Evolutionary conservation across 1,140 invertebrate species (phyloP), one percentile per base, ranked within the genome.

Genomic region (Bombus waltoni): DNA sequence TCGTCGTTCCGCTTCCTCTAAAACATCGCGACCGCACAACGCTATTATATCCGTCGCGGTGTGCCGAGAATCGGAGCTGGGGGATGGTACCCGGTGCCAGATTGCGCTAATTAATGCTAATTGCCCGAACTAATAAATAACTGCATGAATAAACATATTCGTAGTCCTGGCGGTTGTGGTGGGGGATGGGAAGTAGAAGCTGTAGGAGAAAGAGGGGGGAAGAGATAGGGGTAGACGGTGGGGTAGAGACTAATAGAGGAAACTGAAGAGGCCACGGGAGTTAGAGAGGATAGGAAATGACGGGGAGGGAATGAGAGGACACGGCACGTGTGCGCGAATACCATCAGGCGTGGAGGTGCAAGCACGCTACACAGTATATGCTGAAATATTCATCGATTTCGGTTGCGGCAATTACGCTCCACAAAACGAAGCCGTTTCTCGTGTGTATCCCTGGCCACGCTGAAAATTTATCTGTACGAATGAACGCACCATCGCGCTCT

Each of bases 31-130:
- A 76, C 88, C 86, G 44, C 85, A 74, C 77, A 77, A 40, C 76
- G 75, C 66, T 70, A 81, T 90, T 82, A 87, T 68, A 82, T 86
- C 53, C 81, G 85, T 83, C 81, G 83, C 78, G 81, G 81, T 83
- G 78, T 75, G 75, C 83, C 81, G 85, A 80, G 83, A 40, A 62
- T 47, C 15, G 68, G 25, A 25, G 77, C n/a, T 85, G 47, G 35
- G 83, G 70, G 47, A 62, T 70, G 78, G 88, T 74, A 65, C 81
- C 62, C 53, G 59, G 86, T 86, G 81, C 84, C 93, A 94, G 92
- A 94, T 94, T 94, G 91, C 87, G 89, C 91, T 94, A 94, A 94
- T 94, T 94, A 94, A 94, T 94, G 93, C 92, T 94, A 94, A 94
- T 94, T 94, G 90, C 92, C 77, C 86, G 86, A 92, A 89, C 91